Percentiles rank a stretch among this genome's conserved stretches.
phyloP scores from a whole-genome alignment of 2,797 vertebrate genomes.

The Hippopotamyrus pictus region DNA sequence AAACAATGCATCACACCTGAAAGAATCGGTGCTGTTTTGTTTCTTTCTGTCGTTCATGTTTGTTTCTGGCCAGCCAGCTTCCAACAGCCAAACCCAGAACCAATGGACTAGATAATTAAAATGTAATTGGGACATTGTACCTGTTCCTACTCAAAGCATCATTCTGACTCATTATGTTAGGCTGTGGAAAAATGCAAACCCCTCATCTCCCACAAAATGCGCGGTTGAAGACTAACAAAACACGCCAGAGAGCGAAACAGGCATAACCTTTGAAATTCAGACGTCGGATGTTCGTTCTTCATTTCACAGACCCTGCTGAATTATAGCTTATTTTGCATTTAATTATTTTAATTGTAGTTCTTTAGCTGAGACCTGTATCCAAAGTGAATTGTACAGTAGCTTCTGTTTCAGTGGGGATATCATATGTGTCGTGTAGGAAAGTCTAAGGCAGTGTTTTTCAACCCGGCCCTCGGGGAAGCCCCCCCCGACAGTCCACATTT shows the following conservation, averaged over 20 bases:
- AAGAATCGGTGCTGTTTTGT: not conserved
- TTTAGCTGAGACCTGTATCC: not conserved
- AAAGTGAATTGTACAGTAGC: not conserved
- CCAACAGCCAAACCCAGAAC: not conserved
- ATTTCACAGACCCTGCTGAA: not conserved
- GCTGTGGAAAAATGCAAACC: constrained; percentile 4
- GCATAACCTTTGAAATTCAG: not conserved
- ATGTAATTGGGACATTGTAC: not conserved
- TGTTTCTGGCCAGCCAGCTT: not conserved
- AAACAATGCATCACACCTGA: not conserved
- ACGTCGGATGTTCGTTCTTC: not conserved
- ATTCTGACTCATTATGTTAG: not conserved
- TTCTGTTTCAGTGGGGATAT: not conserved
- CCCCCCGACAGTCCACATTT: not conserved
- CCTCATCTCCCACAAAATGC: not conserved
- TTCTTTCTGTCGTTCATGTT: not conserved
- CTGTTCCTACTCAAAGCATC: not conserved
- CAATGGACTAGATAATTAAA: constrained; percentile 1
- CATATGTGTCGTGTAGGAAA: not conserved
- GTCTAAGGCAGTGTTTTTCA: not conserved
- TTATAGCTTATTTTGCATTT: not conserved
- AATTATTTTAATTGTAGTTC: not conserved
- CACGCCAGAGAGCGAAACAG: not conserved
- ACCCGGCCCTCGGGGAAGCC: not conserved
- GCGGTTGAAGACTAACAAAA: not conserved